phyloP scores from a whole-genome alignment of 2,797 vertebrate genomes.

The Myotis planiceps region DNA sequence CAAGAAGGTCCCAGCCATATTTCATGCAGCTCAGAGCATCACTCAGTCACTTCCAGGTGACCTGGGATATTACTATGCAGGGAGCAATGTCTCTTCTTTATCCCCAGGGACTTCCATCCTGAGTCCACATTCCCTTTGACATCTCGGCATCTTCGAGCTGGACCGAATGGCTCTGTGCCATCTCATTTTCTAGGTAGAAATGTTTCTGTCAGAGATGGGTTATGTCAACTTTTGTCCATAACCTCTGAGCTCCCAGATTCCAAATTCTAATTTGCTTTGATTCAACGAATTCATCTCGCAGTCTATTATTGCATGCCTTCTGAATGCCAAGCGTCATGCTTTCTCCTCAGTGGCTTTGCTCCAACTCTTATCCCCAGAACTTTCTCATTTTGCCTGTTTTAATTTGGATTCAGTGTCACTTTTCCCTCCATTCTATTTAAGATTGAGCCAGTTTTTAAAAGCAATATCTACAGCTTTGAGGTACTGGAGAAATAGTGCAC shows the following conservation, averaged over 20 bases:
- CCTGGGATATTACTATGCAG: background rate
- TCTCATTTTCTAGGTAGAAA: background rate
- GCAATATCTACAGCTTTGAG: background rate
- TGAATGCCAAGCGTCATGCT: background rate
- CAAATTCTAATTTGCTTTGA: slow-evolving; percentile 3
- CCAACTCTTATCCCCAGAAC: background rate
- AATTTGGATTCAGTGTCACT: slow-evolving; percentile 9
- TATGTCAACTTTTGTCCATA: background rate
- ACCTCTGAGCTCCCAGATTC: background rate
- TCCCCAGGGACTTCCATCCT: background rate
- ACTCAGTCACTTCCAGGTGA: background rate
- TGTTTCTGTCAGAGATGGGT: background rate
- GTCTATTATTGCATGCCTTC: fast-evolving
- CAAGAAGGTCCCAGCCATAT: background rate
- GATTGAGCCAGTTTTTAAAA: background rate
- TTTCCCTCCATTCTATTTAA: background rate
- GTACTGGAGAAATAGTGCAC: background rate
- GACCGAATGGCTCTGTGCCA: background rate
- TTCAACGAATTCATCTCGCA: background rate
- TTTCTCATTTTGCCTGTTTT: background rate
- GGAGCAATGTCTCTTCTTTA: background rate
- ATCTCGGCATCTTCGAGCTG: background rate
- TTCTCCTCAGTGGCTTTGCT: background rate
- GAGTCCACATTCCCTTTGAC: background rate
- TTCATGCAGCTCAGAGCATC: background rate